A percentile compares a stretch with the other conserved stretches of the same genome.
Evolutionary conservation across 1,140 invertebrate genomes (phyloP).

Genomic region (Drosophila repletoides): DNA sequence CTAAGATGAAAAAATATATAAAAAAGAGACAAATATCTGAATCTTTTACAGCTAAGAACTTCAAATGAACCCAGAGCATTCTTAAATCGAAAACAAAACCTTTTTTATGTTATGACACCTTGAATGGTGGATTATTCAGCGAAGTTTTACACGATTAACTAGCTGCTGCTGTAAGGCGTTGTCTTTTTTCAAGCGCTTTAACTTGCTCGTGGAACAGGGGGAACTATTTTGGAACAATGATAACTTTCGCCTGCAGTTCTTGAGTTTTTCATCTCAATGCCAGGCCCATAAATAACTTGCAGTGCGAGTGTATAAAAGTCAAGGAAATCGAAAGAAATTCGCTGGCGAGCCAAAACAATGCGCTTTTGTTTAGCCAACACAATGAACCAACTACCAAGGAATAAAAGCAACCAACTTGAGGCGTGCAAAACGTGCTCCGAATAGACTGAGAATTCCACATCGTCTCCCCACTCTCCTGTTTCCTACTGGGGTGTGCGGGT

Average conservation of each 20-base stretch:
- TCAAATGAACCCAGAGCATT: too few relatives aligned
- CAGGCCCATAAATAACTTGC: slow-evolving; percentile 74
- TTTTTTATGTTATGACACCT: too few relatives aligned
- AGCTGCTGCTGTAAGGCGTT: slow-evolving; percentile 11
- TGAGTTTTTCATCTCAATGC: slow-evolving; percentile 53
- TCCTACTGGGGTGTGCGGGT: slow-evolving; percentile 6
- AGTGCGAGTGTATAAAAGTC: slow-evolving; percentile 79
- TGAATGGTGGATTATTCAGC: too few relatives aligned
- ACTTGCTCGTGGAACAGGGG: too few relatives aligned
- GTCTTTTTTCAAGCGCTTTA: slow-evolving; percentile 40
- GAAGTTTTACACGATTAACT: slow-evolving; percentile 18
- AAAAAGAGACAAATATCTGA: too few relatives aligned
- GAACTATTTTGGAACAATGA: slow-evolving; percentile 43
- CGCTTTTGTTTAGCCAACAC: slow-evolving; percentile 70
- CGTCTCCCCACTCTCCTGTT: background rate
- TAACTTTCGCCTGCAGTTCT: slow-evolving; percentile 1
- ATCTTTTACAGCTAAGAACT: too few relatives aligned
- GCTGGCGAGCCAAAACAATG: slow-evolving; percentile 61
- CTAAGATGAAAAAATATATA: too few relatives aligned
- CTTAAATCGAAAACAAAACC: too few relatives aligned
- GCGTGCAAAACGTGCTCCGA: slow-evolving; percentile 42
- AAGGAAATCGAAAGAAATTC: slow-evolving; percentile 77
- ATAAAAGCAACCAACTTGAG: slow-evolving; percentile 63
- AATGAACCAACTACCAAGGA: slow-evolving; percentile 41
- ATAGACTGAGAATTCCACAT: background rate